These are phyloP conservation scores for Beris chalybata DNA, from an alignment of 2,888 invertebrate genomes.

Conservation along the genomic window DNA sequence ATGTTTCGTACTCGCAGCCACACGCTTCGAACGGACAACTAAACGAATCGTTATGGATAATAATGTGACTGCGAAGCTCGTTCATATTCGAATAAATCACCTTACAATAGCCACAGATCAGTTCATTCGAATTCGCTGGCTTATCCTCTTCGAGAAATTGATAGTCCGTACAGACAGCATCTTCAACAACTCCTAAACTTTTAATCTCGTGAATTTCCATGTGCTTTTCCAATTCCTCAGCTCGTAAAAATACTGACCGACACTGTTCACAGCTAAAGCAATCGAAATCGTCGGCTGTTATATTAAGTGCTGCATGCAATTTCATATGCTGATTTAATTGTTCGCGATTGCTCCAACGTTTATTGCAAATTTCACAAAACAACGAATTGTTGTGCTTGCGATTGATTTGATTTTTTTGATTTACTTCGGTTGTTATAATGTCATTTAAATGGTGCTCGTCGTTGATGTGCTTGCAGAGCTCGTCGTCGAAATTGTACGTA, in stretches of 20 bases:
- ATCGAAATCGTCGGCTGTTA: constrained; percentile 19
- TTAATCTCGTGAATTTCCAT: constrained; percentile 11
- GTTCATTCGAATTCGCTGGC: neutral
- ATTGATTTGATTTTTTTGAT: neutral
- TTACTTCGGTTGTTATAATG: neutral
- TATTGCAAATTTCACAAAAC: constrained; percentile 33
- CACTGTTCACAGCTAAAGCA: constrained; percentile 34
- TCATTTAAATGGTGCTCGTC: neutral
- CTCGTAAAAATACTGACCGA: constrained; percentile 23
- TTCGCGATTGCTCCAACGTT: constrained; percentile 22
- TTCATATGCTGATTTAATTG: constrained; percentile 34
- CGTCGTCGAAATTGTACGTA: constrained; percentile 7
- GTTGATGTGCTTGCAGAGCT: constrained; percentile 15
- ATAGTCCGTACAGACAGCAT: constrained; percentile 37
- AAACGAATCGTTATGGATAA: constrained; percentile 34
- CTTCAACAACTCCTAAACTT: neutral
- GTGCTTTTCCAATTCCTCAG: constrained; percentile 20
- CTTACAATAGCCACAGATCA: constrained; percentile 33
- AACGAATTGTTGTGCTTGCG: constrained; percentile 9
- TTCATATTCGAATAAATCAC: constrained; percentile 16
- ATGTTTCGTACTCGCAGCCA: constrained; percentile 36
- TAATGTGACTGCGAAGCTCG: constrained; percentile 33
- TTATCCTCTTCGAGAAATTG: constrained; percentile 36
- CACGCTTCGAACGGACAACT: constrained; percentile 36
- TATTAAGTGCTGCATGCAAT: constrained; percentile 34